Evolutionary conservation across 30 jellyfish, hydroid and myxozoan species (phyloP), one percentile per base, ranked within the genome.

Genomic region (Aurelia aurita): DNA sequence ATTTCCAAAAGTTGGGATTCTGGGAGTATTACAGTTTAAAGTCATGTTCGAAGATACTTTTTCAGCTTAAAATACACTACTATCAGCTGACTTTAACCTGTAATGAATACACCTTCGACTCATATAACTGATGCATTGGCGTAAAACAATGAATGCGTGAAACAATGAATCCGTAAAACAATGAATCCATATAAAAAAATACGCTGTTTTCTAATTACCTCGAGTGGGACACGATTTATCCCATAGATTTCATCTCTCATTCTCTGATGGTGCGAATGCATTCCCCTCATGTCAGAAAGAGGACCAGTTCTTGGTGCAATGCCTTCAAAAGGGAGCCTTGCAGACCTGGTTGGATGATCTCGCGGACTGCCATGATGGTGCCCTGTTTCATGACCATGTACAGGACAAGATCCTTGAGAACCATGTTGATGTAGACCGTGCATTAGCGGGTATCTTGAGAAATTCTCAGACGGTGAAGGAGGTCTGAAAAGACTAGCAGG

Each of bases 301-400:
- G 88, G 88, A 20, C 77, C 82, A 79, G 87, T 60, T 21, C 95
- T 65, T 47, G 87, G 91, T 19, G 77, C 79, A 20, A 74, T 64
- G 0, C 93, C 82, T 25, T 93, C 98, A 46, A 87, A 77, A 7
- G 97, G 96, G n/a, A 94, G 73, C 27, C 97, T 66, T 27, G 87
- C 96, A 28, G 96, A 88, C 29, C 99, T 77, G 5, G 77, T 71
- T 3, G 72, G 86, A 25, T 68, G 96, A 31, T 93, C 98, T 39
- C 86, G 68, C 6, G 97, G 97, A 49, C 94, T 89, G 26, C 94
- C 97, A 57, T 83, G 99, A 43, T 69, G 99, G 46, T 88, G 97
- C n/a, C 96, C 95, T 34, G 94, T 32, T 67, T 94, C 99, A 79
- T 87, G 96, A 6, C 99, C 97, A 74, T 94, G 99, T 3, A 94